Conservation (phyloP, 2,797 vertebrate genomes). For the Cottoperca gobio region DNA sequence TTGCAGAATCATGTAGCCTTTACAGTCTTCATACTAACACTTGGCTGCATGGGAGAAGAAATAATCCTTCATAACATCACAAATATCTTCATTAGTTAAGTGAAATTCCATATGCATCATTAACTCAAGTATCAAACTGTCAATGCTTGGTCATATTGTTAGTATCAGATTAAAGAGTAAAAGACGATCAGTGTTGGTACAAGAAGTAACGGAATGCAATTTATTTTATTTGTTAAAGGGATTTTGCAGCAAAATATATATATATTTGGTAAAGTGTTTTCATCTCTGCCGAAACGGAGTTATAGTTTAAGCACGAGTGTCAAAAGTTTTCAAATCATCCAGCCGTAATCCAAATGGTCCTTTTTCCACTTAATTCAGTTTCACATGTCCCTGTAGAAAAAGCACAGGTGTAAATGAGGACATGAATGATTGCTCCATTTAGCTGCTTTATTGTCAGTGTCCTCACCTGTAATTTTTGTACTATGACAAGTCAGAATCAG, state of each 20-base stretch:
- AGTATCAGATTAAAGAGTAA: background rate
- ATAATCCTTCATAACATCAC: background rate
- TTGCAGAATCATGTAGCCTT: conserved; percentile 40
- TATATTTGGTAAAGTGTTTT: background rate
- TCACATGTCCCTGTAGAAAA: too few relatives aligned
- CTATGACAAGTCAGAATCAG: too few relatives aligned
- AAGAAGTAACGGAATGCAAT: background rate
- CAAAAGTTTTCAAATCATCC: background rate
- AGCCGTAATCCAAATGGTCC: background rate
- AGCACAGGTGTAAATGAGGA: background rate
- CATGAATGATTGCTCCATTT: background rate
- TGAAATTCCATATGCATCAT: background rate
- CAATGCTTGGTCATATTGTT: background rate
- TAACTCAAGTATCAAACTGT: background rate
- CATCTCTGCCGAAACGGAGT: accelerated
- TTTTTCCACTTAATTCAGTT: background rate
- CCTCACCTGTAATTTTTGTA: background rate
- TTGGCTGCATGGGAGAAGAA: background rate
- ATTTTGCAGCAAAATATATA: background rate
- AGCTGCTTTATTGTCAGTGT: background rate
- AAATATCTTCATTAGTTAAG: background rate
- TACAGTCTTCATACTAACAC: conserved; percentile 16
- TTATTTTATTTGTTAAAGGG: background rate
- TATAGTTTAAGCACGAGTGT: background rate
- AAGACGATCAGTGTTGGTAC: background rate